Base-by-base conservation (phyloP, 2,113 vertebrate genomes). In the Nerophis ophidion region DNA sequence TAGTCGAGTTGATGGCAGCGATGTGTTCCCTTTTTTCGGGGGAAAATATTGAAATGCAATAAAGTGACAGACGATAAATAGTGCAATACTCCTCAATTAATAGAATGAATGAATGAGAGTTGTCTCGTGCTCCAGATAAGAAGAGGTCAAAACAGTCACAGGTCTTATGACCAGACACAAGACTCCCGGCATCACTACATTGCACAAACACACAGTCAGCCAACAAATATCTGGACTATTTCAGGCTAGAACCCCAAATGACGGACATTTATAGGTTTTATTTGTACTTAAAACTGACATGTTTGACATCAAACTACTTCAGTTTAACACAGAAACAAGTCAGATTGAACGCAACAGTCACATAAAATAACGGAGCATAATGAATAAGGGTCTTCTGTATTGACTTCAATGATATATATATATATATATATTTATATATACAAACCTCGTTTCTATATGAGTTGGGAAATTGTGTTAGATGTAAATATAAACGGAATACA, bases 101-200 rank as follows among this genome's bases (percentile, higher is more conserved):
- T 1, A 50, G 5, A 26, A 49, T 7, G 2, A 36, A 54, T 38
- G 13, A 48, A 56, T 64, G 12, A 76, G 66, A 49, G 63, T 11
- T 8, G 52, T 34, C 17, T 49, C 69, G 61, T 45, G 8, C 33
- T 69, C 26, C 26, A 26, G 26, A 62, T 48, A 34, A 36, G 44
- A 59, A 12, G 36, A 0, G 5, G 26, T 4, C 55, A 59, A 33
- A 70, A 48, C 13, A 8, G 50, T 53, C 36, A 36, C 13, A 19
- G 44, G 48, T 74, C 81, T 75, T 57, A 69, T 80, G 81, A 83
- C 69, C 59, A 42, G 36, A 64, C 75, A 76, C 72, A 74, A 60
- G 68, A 70, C 63, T 62, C 16, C 45, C 9, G 44, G 76, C 35
- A 76, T 58, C 65, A 74, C 54, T 52, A 66, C 42, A 65, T 62